Percentiles rank a stretch among this genome's conserved stretches.
Conservation (phyloP, 2,113 vertebrate species). For the Bubalus kerabau region DNA sequence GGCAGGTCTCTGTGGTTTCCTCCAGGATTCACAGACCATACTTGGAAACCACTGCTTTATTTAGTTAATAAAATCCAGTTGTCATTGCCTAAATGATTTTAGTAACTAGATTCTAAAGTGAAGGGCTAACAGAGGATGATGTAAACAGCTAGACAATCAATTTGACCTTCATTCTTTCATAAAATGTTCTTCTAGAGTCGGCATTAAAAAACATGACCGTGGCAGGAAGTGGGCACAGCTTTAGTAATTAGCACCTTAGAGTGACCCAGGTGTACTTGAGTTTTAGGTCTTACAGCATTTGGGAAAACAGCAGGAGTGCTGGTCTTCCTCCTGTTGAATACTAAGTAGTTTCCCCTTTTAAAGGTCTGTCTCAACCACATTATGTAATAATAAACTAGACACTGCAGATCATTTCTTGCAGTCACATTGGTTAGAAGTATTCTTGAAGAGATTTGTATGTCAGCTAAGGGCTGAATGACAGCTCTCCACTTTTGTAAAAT, state of each 20-base stretch:
- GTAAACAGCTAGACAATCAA: slow-evolving; percentile 33
- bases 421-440: slow-evolving; percentile 10
- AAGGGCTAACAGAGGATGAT: slow-evolving; percentile 20
- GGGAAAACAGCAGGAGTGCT: slow-evolving; percentile 58
- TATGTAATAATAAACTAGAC: slow-evolving; percentile 40
- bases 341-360: slow-evolving; percentile 51
- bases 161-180: slow-evolving; percentile 64
- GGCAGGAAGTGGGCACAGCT: slow-evolving; percentile 58
- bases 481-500: neutral
- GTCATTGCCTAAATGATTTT: slow-evolving; percentile 6
- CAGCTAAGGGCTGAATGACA: neutral
- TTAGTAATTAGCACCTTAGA: slow-evolving; percentile 66
- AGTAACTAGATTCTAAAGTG: slow-evolving; percentile 30
- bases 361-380: slow-evolving; percentile 15
- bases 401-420: slow-evolving; percentile 20
- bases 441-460: neutral
- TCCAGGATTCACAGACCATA: neutral
- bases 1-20: neutral
- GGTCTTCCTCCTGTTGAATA: slow-evolving; percentile 43
- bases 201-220: slow-evolving; percentile 40
- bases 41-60: slow-evolving; percentile 28
- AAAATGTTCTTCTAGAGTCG: slow-evolving; percentile 22
- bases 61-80: slow-evolving; percentile 28
- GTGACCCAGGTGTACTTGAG: slow-evolving; percentile 51
- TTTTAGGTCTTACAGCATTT: slow-evolving; percentile 53